Base-by-base conservation (phyloP, 2,888 invertebrate genomes). In the Thelaira solivaga region DNA sequence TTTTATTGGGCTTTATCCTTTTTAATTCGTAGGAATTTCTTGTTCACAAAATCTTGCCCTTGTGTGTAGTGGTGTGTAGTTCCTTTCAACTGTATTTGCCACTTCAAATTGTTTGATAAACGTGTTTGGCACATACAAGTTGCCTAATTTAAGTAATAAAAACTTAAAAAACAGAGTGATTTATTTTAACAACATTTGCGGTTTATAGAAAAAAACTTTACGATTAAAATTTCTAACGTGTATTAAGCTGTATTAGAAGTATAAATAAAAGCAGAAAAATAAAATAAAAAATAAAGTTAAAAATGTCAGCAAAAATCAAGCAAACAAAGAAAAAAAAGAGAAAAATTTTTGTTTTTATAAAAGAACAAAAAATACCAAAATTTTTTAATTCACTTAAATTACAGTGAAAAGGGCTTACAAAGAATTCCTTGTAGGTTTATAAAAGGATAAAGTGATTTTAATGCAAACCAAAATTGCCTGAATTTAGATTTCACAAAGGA, bases 41-140 rank as follows among this genome's bases (percentile, higher is more conserved):
- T 49, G n/a, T 34, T 62, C 34, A 22, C 55, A 43, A 16, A 47
- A 29, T 43, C 24, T 67, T 86, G 43, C 45, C 31, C 7, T 0
- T 29, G n/a, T n/a, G n/a, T n/a, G 7, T 31, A 64, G 39, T 53
- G 43, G 39, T 51, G 31, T n/a, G n/a, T n/a, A 55, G 62, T 39
- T 62, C 43, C 20, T 65, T 65, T 71, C 45, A 34, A 49, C 67
- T 53, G 85, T 86, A 86, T 87, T 87, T 86, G 83, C 86, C 85
- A 87, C 87, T 87, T 85, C 24, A 84, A 86, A 86, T 86, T 87
- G 87, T 87, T 86, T 87, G 87, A 86, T 86, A 87, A 87, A 76
- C 76, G 76, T 76, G 79, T 80, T 78, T 76, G 80, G 76, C 76
- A 71, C 73, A 68, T 68, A 57, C 29, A 53, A 65, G 71, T 55